These are phyloP conservation scores for Drosophila asahinai DNA, from an alignment of 1,140 invertebrate genomes.

Conservation along the genomic window DNA sequence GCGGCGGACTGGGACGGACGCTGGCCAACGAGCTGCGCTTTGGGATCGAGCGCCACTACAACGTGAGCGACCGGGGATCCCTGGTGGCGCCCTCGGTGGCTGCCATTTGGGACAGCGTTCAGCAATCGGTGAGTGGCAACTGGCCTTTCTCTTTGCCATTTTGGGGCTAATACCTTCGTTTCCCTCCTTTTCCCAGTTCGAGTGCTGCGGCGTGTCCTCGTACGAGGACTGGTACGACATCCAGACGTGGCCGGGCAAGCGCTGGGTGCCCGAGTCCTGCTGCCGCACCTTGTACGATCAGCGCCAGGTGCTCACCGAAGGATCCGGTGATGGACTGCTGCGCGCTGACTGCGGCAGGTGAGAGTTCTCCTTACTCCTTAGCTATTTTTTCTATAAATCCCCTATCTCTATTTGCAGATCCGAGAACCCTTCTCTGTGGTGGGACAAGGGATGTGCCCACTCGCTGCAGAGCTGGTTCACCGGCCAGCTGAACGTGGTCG, in stretches of 20 bases:
- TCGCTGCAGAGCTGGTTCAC: conserved; percentile 90
- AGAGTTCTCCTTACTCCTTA: background rate
- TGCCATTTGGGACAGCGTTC: conserved; percentile 91
- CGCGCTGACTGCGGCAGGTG: conserved; percentile 79
- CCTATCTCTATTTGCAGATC: conserved; percentile 62
- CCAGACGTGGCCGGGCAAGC: conserved; percentile 90
- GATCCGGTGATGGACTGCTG: conserved; percentile 69
- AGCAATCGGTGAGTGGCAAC: conserved; percentile 87
- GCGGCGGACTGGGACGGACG: conserved; percentile 88
- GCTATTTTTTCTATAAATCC: too few relatives aligned
- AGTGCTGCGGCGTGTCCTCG: conserved; percentile 93
- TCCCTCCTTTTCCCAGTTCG: conserved; percentile 86
- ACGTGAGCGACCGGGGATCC: conserved; percentile 87
- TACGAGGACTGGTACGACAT: conserved; percentile 94
- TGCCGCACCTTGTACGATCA: conserved; percentile 87
- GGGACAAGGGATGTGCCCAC: conserved; percentile 89
- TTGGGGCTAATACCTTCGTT: too few relatives aligned
- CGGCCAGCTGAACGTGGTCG: conserved; percentile 89
- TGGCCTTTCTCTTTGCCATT: background rate
- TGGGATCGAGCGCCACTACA: conserved; percentile 90
- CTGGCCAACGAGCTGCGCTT: conserved; percentile 89
- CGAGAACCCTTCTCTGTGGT: conserved; percentile 88
- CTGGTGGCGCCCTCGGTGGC: conserved; percentile 87
- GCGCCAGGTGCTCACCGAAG: conserved; percentile 85
- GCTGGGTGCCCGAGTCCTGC: conserved; percentile 92